Base-by-base conservation (phyloP, 2,113 vertebrate genomes). In the Monopterus albus region DNA sequence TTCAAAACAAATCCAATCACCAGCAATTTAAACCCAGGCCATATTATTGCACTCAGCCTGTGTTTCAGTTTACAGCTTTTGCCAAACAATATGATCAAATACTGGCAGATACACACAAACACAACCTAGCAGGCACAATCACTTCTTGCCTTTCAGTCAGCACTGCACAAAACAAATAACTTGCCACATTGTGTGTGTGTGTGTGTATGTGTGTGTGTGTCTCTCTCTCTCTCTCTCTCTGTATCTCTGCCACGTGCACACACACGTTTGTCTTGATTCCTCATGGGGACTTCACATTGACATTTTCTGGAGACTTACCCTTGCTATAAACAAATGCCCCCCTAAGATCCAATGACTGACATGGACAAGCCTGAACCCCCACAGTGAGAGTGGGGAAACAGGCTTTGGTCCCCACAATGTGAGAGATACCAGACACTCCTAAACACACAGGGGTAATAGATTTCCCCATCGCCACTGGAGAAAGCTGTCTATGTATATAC, bases 401-500 rank as follows among this genome's bases (percentile, higher is more conserved):
- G n/a, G n/a, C n/a, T n/a, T n/a, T n/a, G n/a, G n/a, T n/a, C n/a
- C n/a, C n/a, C n/a, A n/a, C n/a, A n/a, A n/a, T n/a, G n/a, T n/a
- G n/a, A n/a, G n/a, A n/a, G n/a, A n/a, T n/a, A n/a, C n/a, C n/a
- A n/a, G n/a, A n/a, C n/a, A n/a, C n/a, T n/a, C n/a, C n/a, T n/a
- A n/a, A n/a, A 29, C 45, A 53, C 45, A 42, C 69, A 43, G 36
- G 45, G 65, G 51, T 88, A 84, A 90, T 67, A 72, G 73, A 84
- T 79, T 82, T 86, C 38, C n/a, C 51, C 47, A 84, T 63, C 73
- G 81, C 39, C 75, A 23, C 67, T 52, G 66, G 70, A 68, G 73
- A 72, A 83, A 74, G 77, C 72, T 84, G 72, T 79, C 60, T 68
- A 53, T 75, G 75, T 67, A 73, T 77, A 69, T 72, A 55, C 53